Evolutionary conservation across 2,888 invertebrate genomes (phyloP), one percentile per base, ranked within the genome.

Genomic region (Papilio gigon): DNA sequence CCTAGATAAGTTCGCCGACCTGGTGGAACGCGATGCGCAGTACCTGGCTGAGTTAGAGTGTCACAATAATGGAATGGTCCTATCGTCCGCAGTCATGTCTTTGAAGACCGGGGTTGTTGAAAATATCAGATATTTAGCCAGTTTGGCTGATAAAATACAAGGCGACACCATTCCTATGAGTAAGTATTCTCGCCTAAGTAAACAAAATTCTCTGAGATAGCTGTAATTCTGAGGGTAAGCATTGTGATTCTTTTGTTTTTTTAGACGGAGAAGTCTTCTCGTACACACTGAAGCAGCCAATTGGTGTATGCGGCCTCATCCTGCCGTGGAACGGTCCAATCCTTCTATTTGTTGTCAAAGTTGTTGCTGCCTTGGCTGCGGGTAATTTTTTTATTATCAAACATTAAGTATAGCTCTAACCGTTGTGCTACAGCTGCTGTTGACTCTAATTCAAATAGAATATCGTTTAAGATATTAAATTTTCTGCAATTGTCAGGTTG

Each of bases 261-360:
- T n/a, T 67, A 88, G 96, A 96, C 82, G 97, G 97, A 0, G 92
- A 94, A 37, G 93, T 89, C 75, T 94, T 97, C 75, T 93, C 94
- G 0, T 97, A 97, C 83, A 97, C 96, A 0, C 65, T 85, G 59
- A 85, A 82, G 61, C 84, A 85, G 58, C 85, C 85, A 0, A 95
- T 97, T 1, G 88, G 88, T 1, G 97, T 98, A 1, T 96, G 96
- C 79, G 98, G 95, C 0, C 95, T 97, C 81, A 97, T 98, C 73
- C 95, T 97, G 71, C 97, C 98, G 0, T 98, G 98, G 97, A 98
- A 98, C 83, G 97, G 95, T 75, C 97, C 97, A 0, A 79, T 96
- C 40, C 80, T 97, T 71, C 97, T 98, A 97, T 95, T 96, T 88
- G 94, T 96, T 1, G 97, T 96, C 96, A 99, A 99, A 89, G 92